These are phyloP conservation scores for Xestia rhomboidea DNA, from an alignment of 2,888 invertebrate species.

Conservation along the genomic window DNA sequence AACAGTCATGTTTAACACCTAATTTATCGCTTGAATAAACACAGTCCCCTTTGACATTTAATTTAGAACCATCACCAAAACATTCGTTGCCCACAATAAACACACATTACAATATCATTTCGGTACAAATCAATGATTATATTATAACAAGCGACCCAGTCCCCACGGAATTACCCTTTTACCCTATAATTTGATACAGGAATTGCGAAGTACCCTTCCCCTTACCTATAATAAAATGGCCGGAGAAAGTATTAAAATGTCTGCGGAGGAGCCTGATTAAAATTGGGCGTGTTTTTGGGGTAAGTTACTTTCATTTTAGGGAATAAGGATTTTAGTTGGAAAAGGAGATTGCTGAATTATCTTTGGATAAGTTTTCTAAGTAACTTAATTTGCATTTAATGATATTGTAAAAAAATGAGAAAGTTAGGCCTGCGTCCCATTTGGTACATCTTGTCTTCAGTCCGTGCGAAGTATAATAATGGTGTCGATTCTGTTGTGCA, in stretches of 20 bases:
- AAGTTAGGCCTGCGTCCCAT: too few relatives aligned
- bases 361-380: background rate
- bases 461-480: too few relatives aligned
- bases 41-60: constrained; percentile 38
- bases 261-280: constrained; percentile 31
- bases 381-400: too few relatives aligned
- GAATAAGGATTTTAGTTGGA: background rate
- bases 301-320: constrained; percentile 15
- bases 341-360: background rate
- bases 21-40: constrained; percentile 44
- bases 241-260: constrained; percentile 52
- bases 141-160: constrained; percentile 6
- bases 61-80: constrained; percentile 50
- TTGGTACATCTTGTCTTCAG: too few relatives aligned
- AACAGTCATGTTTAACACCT: constrained; percentile 22
- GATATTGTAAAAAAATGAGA: too few relatives aligned
- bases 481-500: too few relatives aligned
- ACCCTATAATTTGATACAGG: constrained; percentile 53
- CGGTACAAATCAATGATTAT: constrained; percentile 63
- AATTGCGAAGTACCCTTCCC: constrained; percentile 40
- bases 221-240: constrained; percentile 47
- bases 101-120: constrained; percentile 37
- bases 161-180: constrained; percentile 29
- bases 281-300: constrained; percentile 21
- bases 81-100: constrained; percentile 49